Percentiles rank a stretch among this genome's conserved stretches.
Conservation (phyloP, 2,797 vertebrate genomes). For the Protonibea diacanthus region DNA sequence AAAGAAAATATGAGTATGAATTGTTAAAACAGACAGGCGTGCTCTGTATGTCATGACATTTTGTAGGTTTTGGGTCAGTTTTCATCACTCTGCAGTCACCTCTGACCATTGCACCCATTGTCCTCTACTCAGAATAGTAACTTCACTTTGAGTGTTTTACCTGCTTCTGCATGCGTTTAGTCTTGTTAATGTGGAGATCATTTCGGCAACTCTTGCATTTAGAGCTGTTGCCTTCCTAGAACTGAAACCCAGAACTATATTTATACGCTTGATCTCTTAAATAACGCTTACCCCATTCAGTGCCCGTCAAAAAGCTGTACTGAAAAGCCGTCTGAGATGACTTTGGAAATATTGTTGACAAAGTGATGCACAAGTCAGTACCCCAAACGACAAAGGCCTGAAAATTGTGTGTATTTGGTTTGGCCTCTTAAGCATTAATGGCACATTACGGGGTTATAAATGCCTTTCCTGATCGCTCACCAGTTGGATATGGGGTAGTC, state of each 20-base stretch:
- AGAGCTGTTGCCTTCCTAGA: conserved; percentile 18
- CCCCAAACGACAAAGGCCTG: conserved; percentile 25
- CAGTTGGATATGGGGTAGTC: conserved; percentile 50
- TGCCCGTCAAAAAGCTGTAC: conserved; percentile 35
- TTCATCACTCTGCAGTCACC: conserved; percentile 34
- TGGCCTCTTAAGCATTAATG: conserved; percentile 47
- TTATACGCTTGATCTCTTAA: conserved; percentile 42
- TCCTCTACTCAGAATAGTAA: conserved; percentile 38
- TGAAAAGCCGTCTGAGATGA: conserved; percentile 27
- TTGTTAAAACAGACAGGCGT: conserved; percentile 36
- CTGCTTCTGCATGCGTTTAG: conserved; percentile 52
- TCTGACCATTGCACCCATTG: conserved; percentile 33
- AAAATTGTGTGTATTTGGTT: conserved; percentile 24
- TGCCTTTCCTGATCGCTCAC: conserved; percentile 33
- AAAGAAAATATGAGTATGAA: conserved; percentile 31
- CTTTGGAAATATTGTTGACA: conserved; percentile 2
- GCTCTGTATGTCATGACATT: conserved; percentile 48
- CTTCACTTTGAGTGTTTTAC: conserved; percentile 43
- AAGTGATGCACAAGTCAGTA: background rate
- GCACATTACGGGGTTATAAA: conserved; percentile 38
- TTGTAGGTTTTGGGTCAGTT: conserved; percentile 42
- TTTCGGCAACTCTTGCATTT: conserved; percentile 30
- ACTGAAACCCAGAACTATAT: conserved; percentile 35
- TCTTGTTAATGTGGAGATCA: conserved; percentile 42
- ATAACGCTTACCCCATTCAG: conserved; percentile 27